A percentile compares a stretch with the other conserved stretches of the same genome.
Conservation (phyloP, 1,140 invertebrate genomes). For the Zaprionus camerounensis region DNA sequence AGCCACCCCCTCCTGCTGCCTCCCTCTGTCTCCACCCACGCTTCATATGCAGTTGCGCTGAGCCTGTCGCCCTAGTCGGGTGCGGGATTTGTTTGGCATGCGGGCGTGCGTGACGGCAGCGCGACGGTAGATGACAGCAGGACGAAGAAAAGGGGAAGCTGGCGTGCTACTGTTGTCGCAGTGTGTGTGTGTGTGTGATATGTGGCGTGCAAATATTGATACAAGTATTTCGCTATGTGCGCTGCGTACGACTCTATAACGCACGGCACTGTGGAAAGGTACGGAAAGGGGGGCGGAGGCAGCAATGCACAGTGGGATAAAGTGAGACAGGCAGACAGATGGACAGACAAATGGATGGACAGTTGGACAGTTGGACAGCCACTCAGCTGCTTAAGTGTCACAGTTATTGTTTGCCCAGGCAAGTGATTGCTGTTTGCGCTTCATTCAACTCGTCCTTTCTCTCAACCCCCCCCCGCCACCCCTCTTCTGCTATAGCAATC, state of each 20-base stretch:
- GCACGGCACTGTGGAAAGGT: not conserved
- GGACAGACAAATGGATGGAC: constrained; percentile 10
- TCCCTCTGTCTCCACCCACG: not conserved
- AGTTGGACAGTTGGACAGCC: constrained; percentile 14
- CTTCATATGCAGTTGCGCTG: not conserved
- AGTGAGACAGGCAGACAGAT: constrained; percentile 16
- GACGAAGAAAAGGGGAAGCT: not conserved
- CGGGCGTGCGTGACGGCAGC: constrained; percentile 42
- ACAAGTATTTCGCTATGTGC: constrained; percentile 50
- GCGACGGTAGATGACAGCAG: not conserved
- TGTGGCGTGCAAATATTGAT: constrained; percentile 73
- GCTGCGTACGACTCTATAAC: constrained; percentile 9
- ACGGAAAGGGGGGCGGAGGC: not conserved
- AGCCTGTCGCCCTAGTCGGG: constrained; percentile 13
- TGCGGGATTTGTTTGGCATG: constrained; percentile 66
- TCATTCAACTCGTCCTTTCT: too few species aligned
- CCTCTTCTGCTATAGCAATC: too few species aligned
- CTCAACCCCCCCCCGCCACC: not conserved
- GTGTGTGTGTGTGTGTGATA: constrained; percentile 47
- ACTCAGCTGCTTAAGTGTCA: constrained; percentile 64
- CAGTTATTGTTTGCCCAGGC: constrained; percentile 69
- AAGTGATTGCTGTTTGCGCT: constrained; percentile 74
- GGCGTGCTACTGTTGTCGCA: too few species aligned
- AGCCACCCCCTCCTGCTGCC: not conserved
- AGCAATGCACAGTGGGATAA: not conserved